Conservation (phyloP, 2,888 invertebrate species). For the Cantharis rustica region DNA sequence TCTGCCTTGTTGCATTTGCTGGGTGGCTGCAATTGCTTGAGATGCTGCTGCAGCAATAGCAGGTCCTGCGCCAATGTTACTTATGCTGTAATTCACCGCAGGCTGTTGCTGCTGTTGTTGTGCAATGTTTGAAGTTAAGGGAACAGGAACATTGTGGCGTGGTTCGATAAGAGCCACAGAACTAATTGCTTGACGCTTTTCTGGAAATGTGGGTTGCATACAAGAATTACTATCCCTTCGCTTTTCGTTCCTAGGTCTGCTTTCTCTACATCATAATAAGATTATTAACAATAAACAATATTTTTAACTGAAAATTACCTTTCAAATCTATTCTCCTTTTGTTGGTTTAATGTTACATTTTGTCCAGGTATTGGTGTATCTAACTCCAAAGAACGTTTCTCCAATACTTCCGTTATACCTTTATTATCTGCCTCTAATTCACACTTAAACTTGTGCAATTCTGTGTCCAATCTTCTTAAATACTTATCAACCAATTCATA, state of each 20-base stretch:
- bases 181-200: slow-evolving; percentile 57
- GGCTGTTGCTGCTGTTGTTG: slow-evolving; percentile 47
- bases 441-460: slow-evolving; percentile 96
- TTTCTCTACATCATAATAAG: slow-evolving; percentile 53
- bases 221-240: slow-evolving; percentile 72
- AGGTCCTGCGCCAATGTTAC: slow-evolving; percentile 84
- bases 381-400: slow-evolving; percentile 89
- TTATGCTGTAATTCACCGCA: slow-evolving; percentile 68
- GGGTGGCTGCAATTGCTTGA: slow-evolving; percentile 94
- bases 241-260: slow-evolving; percentile 71
- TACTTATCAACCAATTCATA: slow-evolving; percentile 94
- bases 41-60: slow-evolving; percentile 94
- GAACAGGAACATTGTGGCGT: slow-evolving; percentile 37
- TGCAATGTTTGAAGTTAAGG: slow-evolving; percentile 45
- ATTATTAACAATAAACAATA: slow-evolving; percentile 17
- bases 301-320: slow-evolving; percentile 41
- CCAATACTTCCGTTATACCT: slow-evolving; percentile 93
- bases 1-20: slow-evolving; percentile 94
- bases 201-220: slow-evolving; percentile 53
- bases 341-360: slow-evolving; percentile 57
- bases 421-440: slow-evolving; percentile 98
- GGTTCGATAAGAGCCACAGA: slow-evolving; percentile 44
- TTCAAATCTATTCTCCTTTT: slow-evolving; percentile 70
- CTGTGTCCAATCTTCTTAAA: slow-evolving; percentile 83
- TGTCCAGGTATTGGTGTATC: slow-evolving; percentile 64